phyloP scores from a whole-genome alignment of 2,113 vertebrate genomes.

The Coptodon rendalli region DNA sequence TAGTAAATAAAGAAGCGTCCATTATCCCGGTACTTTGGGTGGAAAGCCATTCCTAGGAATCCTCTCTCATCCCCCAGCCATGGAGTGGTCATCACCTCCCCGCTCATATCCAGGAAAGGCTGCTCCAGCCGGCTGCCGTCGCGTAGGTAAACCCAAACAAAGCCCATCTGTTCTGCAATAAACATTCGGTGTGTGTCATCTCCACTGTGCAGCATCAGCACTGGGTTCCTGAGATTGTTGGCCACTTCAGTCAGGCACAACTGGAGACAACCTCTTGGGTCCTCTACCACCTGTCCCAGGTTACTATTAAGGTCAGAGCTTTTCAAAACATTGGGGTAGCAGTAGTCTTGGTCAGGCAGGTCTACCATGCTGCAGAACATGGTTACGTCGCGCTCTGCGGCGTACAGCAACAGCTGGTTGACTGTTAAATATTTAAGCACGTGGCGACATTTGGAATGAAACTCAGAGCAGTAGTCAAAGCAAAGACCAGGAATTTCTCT shows the following conservation, averaged over 20 bases:
- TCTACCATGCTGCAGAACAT: slow-evolving; percentile 74
- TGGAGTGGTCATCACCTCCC: slow-evolving; percentile 70
- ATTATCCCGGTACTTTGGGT: slow-evolving; percentile 74
- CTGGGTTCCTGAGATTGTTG: slow-evolving; percentile 76
- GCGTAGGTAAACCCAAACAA: slow-evolving; percentile 79
- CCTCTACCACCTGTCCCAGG: slow-evolving; percentile 68
- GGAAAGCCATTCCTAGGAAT: slow-evolving; percentile 83
- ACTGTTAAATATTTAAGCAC: slow-evolving; percentile 69
- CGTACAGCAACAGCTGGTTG: slow-evolving; percentile 48
- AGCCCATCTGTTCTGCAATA: slow-evolving; percentile 77
- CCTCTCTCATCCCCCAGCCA: slow-evolving; percentile 84
- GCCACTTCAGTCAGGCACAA: slow-evolving; percentile 80
- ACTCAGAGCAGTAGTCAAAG: slow-evolving; percentile 72
- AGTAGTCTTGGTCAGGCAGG: slow-evolving; percentile 78
- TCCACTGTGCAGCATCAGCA: slow-evolving; percentile 73
- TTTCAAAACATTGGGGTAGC: slow-evolving; percentile 77
- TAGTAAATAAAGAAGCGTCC: slow-evolving; percentile 83
- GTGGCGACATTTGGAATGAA: slow-evolving; percentile 69
- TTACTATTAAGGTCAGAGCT: slow-evolving; percentile 64
- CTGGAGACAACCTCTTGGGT: slow-evolving; percentile 74
- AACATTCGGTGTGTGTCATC: slow-evolving; percentile 79
- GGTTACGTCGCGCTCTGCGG: slow-evolving; percentile 29
- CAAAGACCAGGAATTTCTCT: slow-evolving; percentile 79
- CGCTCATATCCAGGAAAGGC: slow-evolving; percentile 81
- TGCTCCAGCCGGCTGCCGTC: slow-evolving; percentile 74